Evolutionary conservation across 2,113 vertebrate species (phyloP).

Genomic region (Dicerorhinus sumatrensis): DNA sequence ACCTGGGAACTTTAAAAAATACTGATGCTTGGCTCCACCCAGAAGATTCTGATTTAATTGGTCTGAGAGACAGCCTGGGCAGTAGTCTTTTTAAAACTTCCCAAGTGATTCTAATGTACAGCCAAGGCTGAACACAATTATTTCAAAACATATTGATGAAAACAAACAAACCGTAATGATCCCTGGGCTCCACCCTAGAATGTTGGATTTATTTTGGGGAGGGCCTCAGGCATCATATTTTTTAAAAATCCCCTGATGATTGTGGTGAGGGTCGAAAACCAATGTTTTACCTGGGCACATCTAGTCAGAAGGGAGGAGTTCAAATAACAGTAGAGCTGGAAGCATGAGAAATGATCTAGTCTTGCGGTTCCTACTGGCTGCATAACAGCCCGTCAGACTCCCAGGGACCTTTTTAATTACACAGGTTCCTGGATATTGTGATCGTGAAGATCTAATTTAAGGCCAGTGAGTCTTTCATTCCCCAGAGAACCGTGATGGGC

Average conservation of each 20-base stretch:
- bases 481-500: background rate
- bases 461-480: background rate
- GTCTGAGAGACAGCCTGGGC: background rate
- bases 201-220: background rate
- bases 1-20: background rate
- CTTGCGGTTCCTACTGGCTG: too few relatives aligned
- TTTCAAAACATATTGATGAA: conserved; percentile 30
- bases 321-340: background rate
- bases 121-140: background rate
- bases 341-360: background rate
- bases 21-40: background rate
- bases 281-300: background rate
- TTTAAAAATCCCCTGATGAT: background rate
- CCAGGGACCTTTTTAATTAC: background rate
- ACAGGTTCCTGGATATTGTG: background rate
- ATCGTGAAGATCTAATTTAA: background rate
- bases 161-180: background rate
- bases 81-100: background rate
- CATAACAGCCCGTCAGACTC: background rate
- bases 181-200: background rate
- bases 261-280: background rate
- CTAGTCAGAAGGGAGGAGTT: background rate
- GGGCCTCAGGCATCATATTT: background rate
- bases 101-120: background rate
- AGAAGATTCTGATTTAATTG: background rate